These are phyloP conservation scores for Thelaira solivaga DNA, from an alignment of 2,888 invertebrate species.

Conservation along the genomic window DNA sequence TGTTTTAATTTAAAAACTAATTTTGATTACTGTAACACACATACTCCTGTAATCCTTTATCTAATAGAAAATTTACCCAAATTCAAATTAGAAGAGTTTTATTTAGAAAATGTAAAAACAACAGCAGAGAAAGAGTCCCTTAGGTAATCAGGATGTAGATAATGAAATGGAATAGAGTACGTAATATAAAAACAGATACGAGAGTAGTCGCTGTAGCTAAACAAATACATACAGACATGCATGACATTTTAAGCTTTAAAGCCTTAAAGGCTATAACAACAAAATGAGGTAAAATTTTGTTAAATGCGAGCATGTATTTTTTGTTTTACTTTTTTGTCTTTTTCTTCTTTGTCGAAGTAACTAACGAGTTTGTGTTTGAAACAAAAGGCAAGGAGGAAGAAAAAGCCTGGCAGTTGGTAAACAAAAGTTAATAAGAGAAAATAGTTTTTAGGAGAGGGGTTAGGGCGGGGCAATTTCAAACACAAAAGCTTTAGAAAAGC, in stretches of 20 bases:
- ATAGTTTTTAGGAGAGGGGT: constrained; percentile 2
- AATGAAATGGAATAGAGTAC: constrained; percentile 33
- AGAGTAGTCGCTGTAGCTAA: not conserved
- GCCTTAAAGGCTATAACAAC: constrained; percentile 36
- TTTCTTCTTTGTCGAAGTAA: constrained; percentile 21
- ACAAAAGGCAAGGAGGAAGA: constrained; percentile 14
- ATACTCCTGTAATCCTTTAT: constrained; percentile 12
- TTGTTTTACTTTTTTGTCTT: not conserved
- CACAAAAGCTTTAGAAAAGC: constrained; percentile 55
- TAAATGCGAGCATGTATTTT: not conserved
- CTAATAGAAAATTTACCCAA: constrained; percentile 27
- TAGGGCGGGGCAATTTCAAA: constrained; percentile 22
- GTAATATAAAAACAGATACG: not conserved
- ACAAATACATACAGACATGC: too few relatives aligned
- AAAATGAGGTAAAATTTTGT: constrained; percentile 29
- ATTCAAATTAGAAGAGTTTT: constrained; percentile 55
- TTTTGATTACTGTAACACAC: not conserved
- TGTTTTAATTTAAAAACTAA: not conserved
- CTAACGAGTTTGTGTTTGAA: constrained; percentile 23
- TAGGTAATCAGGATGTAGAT: constrained; percentile 59
- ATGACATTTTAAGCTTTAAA: constrained; percentile 58
- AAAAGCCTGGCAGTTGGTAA: not conserved
- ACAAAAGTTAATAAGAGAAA: constrained; percentile 30
- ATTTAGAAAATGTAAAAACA: constrained; percentile 5
- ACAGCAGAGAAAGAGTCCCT: constrained; percentile 32